Evolutionary conservation across 2,797 vertebrate species (phyloP), one percentile per base, ranked within the genome.

Genomic region (Prionace glauca): DNA sequence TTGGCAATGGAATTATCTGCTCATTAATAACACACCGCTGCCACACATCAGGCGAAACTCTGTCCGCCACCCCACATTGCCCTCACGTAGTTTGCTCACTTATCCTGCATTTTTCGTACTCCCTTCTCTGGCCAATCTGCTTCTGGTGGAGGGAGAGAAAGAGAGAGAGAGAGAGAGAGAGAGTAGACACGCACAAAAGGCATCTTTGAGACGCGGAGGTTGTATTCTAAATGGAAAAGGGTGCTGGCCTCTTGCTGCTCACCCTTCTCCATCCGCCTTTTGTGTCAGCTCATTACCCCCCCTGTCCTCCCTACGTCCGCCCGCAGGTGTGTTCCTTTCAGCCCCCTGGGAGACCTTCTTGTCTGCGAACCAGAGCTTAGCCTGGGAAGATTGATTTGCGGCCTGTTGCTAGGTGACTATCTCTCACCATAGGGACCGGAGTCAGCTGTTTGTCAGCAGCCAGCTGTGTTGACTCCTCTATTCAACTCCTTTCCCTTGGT

Each of bases 321-420:
- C 81, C 96, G 96, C 96, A 97, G 96, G 96, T 97, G 96, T 96
- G 96, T 95, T 72, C 95, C 95, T 86, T 93, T 95, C 96, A 95
- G 95, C 94, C 96, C 96, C 95, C 60, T 60, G 84, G 95, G 95
- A 96, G 95, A 96, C 69, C 94, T 90, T 95, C 94, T 95, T 91
- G 86, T 95, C 95, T 95, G 95, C 10, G 91, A 94, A 96, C 96
- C 72, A 96, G 96, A 96, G 96, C 95, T 79, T 77, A 95, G 96
- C 96, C 96, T 96, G 96, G 96, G 95, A 96, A 96, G 96, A 88
- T 94, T 88, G 95, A 95, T 96, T 95, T 45, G 92, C 95, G 60
- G 87, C 95, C 95, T 96, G 96, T 96, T 96, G 96, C 96, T 96
- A 96, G 96, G 96, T 96, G 95, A 96, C 96, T 95, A 95, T 95